phyloP scores from a whole-genome alignment of 1,140 invertebrate genomes.

The Rhynchophorus ferrugineus region DNA sequence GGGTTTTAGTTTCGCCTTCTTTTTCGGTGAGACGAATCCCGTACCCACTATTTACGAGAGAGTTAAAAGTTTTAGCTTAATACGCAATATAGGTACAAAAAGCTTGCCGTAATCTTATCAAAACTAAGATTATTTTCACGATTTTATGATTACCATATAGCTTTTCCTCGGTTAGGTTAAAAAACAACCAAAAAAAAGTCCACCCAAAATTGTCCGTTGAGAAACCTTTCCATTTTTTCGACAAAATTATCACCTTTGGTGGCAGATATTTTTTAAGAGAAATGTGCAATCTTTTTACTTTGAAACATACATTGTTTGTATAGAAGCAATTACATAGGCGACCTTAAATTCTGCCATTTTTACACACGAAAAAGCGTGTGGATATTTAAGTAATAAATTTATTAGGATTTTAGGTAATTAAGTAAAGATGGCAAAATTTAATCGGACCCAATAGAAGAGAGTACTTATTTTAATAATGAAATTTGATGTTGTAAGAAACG shows the following conservation, averaged over 20 bases:
- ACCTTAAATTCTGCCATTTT: slow-evolving; percentile 5
- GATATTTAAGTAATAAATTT: slow-evolving; percentile 11
- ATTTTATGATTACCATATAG: neutral
- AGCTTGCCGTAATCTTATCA: slow-evolving; percentile 8
- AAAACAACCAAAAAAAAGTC: slow-evolving; percentile 3
- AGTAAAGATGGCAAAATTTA: neutral
- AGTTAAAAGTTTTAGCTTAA: slow-evolving; percentile 1
- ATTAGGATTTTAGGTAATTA: slow-evolving; percentile 9
- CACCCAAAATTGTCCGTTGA: slow-evolving; percentile 13
- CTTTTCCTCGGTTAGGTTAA: neutral
- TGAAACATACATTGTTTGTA: slow-evolving; percentile 14
- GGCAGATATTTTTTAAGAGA: slow-evolving; percentile 1
- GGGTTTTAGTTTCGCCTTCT: too few relatives aligned
- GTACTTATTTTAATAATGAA: slow-evolving; percentile 29
- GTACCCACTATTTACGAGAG: too few relatives aligned
- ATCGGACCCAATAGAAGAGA: slow-evolving; percentile 8
- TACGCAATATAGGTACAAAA: slow-evolving; percentile 8
- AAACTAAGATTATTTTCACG: neutral
- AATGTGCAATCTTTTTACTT: slow-evolving; percentile 20
- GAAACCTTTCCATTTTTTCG: slow-evolving; percentile 12
- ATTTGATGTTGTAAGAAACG: slow-evolving; percentile 18
- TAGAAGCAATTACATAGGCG: slow-evolving; percentile 13
- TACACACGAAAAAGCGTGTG: neutral
- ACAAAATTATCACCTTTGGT: neutral
- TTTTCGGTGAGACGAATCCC: too few relatives aligned